Conservation (phyloP, 2,113 vertebrate genomes). For the Heptranchias perlo region DNA sequence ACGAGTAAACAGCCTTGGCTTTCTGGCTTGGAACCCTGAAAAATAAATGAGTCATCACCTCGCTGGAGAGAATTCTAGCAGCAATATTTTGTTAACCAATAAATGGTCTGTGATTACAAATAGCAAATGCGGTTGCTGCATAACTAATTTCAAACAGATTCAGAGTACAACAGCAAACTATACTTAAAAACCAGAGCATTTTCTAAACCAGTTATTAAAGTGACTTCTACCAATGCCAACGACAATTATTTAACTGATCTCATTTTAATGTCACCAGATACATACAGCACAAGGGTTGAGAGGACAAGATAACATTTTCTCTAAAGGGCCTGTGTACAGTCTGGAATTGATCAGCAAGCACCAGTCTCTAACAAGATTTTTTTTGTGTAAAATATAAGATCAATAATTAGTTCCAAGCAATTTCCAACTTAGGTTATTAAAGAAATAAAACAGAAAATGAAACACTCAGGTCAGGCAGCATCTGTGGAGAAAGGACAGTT, state of each 20-base stretch:
- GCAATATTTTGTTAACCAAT: not conserved
- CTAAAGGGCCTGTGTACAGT: not conserved
- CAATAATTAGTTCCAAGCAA: not conserved
- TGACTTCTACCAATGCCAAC: not conserved
- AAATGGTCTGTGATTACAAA: not conserved
- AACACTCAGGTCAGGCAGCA: not conserved
- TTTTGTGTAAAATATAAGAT: not conserved
- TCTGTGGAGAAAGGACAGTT: not conserved
- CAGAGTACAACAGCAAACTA: not conserved
- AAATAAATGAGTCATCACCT: slow-evolving; percentile 44
- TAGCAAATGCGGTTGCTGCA: not conserved
- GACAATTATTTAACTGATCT: not conserved
- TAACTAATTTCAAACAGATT: not conserved
- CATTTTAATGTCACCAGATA: not conserved
- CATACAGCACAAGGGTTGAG: not conserved
- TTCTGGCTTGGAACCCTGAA: slow-evolving; percentile 70
- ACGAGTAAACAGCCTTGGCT: slow-evolving; percentile 89
- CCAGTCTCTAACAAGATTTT: not conserved
- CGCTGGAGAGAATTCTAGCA: not conserved
- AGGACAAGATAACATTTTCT: not conserved
- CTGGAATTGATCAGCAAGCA: not conserved
- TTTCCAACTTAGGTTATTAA: not conserved
- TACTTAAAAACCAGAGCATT: not conserved
- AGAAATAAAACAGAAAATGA: not conserved
- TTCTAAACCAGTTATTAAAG: not conserved